A percentile compares a stretch with the other conserved stretches of the same genome.
phyloP scores from a whole-genome alignment of 64 coral and sea anemone genomes.

The Hydrozoanthus tunicans region DNA sequence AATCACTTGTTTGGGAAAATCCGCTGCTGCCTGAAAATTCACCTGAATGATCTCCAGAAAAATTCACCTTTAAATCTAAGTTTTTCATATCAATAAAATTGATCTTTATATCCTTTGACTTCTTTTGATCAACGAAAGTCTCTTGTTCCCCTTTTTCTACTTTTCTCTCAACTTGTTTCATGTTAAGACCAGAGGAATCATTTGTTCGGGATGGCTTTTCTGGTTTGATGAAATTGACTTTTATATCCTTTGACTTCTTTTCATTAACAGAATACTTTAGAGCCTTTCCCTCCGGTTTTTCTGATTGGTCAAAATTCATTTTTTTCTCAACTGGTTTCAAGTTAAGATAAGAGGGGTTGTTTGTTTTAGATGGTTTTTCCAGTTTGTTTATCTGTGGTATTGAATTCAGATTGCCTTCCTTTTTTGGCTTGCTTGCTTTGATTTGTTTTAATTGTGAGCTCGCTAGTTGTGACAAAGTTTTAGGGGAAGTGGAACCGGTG shows the following conservation, averaged over 20 bases:
- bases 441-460: background rate
- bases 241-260: background rate
- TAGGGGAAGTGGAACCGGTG: background rate
- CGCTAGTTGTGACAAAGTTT: background rate
- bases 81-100: background rate
- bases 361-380: background rate
- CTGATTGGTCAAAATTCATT: background rate
- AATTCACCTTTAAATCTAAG: conserved; percentile 27
- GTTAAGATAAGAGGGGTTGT: background rate
- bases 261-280: background rate
- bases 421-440: background rate
- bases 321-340: background rate
- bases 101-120: background rate
- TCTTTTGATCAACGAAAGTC: background rate
- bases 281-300: background rate
- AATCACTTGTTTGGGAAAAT: background rate
- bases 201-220: too few species aligned
- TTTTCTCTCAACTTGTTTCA: conserved; percentile 5
- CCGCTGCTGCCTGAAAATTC: background rate
- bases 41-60: background rate
- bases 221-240: too few species aligned
- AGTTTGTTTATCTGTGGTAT: background rate
- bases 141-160: background rate
- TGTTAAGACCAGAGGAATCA: too few species aligned
- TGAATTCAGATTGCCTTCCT: background rate